Evolutionary conservation across 2,113 vertebrate genomes (phyloP), one percentile per base, ranked within the genome.

Genomic region (Colinus virginianus): DNA sequence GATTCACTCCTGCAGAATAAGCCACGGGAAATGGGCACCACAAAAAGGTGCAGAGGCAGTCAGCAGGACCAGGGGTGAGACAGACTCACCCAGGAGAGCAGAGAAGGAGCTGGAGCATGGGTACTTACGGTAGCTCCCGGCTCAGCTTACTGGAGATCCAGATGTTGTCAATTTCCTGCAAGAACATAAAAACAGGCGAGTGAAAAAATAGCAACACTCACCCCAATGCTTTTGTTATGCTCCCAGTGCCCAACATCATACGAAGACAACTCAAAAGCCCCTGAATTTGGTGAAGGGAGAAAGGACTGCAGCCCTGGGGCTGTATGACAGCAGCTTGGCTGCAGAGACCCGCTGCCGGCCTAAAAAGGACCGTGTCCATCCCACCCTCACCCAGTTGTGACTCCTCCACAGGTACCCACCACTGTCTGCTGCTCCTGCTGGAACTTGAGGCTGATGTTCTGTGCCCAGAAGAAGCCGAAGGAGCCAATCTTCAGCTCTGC

Each of bases 131-230:
- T 92, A 99, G 96, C 93, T 99, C 98, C 64, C 98, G 98, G 94
- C 98, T 99, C 70, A 99, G 97, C 96, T 99, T 99, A 96, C 98
- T 99, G 96, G 99, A 99, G 94, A 99, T 98, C 99, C 99, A 99
- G 97, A 99, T 83, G 88, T 96, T 98, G 97, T 99, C 99, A 14
- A 99, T 99, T 98, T 99, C 99, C 99, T 99, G 96, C 75, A 98
- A 97, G 28, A 84, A 84, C 7, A 6, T 18, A 86, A 6, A 38
- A 59, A 15, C 26, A 72, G 46, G 36, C 80, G 36, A 94, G 87
- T 43, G 34, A 78, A 48, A 4, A 62, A 86, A 59, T 9, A 63
- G 76, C 48, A 32, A 64, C 3, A 23, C 55, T 71, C 43, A 64
- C 42, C 45, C 22, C 2, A 1, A 12, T 0, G 0, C 10, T 59